These are phyloP conservation scores for Lucinisca nassula DNA, from an alignment of 2,888 invertebrate genomes.

Conservation along the genomic window DNA sequence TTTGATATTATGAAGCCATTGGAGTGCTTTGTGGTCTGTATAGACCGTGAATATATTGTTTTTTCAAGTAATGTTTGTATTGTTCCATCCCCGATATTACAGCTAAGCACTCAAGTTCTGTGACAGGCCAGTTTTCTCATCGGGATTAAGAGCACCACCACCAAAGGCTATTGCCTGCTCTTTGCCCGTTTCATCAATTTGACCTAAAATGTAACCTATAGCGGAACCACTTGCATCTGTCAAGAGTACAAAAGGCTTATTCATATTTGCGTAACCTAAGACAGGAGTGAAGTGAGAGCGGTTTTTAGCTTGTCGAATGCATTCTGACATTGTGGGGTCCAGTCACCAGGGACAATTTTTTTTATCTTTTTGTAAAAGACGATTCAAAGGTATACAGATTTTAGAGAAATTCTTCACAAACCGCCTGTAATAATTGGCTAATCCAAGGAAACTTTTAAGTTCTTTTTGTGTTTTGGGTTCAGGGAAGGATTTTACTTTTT, in stretches of 20 bases:
- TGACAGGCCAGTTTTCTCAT: neutral
- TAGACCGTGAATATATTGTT: constrained; percentile 47
- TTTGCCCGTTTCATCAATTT: neutral
- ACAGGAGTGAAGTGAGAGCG: constrained; percentile 63
- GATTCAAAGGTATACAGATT: constrained; percentile 80
- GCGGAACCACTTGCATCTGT: neutral
- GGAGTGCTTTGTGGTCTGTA: constrained; percentile 68
- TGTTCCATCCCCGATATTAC: constrained; percentile 44
- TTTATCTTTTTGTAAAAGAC: constrained; percentile 74
- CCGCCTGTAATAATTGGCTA: constrained; percentile 85
- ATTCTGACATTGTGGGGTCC: constrained; percentile 78
- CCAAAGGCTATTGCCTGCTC: neutral
- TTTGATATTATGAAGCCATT: constrained; percentile 50
- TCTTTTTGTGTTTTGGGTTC: constrained; percentile 60
- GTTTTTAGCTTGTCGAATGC: constrained; percentile 82
- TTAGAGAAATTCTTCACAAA: constrained; percentile 82
- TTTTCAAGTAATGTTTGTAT: constrained; percentile 56
- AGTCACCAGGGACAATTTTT: constrained; percentile 64
- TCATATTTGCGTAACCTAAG: constrained; percentile 65
- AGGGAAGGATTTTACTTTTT: constrained; percentile 56
- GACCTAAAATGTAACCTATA: neutral
- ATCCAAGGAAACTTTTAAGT: constrained; percentile 61
- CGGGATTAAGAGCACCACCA: neutral
- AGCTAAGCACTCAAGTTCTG: constrained; percentile 37
- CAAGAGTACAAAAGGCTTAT: neutral